Base-by-base conservation (phyloP, 2,113 vertebrate species). In the Neodontobutis hainanensis region DNA sequence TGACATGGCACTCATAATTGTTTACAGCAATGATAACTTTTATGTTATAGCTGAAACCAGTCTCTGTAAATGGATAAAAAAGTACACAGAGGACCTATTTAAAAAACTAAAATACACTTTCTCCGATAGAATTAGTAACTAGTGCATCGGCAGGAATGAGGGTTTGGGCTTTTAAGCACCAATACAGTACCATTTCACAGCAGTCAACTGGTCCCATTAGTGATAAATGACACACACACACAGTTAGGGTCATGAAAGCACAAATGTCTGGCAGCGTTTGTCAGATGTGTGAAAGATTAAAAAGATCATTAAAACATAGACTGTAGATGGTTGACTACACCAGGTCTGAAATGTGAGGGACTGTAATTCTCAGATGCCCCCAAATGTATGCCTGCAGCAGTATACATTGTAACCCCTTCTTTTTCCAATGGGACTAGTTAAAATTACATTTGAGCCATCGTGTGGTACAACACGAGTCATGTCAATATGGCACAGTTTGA, bases 111-210 rank as follows among this genome's bases (percentile, higher is more conserved):
- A 52, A 74, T 65, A 60, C 68, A 80, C 66, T 15, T 53, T n/a
- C 62, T 45, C 44, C 62, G 64, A 74, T 52, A 59, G 65, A 82
- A 56, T 72, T 57, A 72, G 57, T 49, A 56, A 76, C 60, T 8
- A 51, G 11, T 53, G 36, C 46, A 68, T 59, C 64, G 59, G 19
- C 68, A 73, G 57, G 65, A 81, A 68, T 40, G 27, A 77, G 56
- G 69, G 32, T 70, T 78, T 60, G 45, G 64, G 75, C 52, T 69
- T 76, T 65, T 67, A 77, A 82, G 68, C 56, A 73, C 43, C 6
- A 8, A 74, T 80, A 74, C 70, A 77, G 46, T 40, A 40, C 32
- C 50, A 35, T 48, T 58, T 77, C 61, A 75, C 34, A 63, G 55
- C 52, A 57, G 56, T 63, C 50, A 48, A 64, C 36, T 57, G 63